phyloP scores from a whole-genome alignment of 1,140 invertebrate genomes.

The Argopecten irradians region DNA sequence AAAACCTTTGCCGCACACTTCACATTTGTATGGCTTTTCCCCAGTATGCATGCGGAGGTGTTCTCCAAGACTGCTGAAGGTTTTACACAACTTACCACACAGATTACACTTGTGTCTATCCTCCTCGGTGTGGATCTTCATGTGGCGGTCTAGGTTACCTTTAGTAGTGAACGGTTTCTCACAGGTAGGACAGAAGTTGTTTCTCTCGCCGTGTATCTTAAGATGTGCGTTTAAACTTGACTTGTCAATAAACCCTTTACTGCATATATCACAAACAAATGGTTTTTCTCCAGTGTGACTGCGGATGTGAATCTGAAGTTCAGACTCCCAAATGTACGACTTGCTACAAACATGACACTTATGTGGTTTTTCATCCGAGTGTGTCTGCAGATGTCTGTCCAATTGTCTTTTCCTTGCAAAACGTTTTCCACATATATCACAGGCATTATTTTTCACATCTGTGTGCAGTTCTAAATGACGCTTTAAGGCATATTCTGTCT shows the following conservation, averaged over 20 bases:
- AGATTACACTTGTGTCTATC: not conserved
- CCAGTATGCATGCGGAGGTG: not conserved
- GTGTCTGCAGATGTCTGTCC: not conserved
- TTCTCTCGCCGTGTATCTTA: not conserved
- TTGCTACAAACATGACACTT: slow-evolving; percentile 26
- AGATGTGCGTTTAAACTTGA: not conserved
- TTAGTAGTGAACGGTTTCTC: not conserved
- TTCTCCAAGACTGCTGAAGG: not conserved
- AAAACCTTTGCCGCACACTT: not conserved
- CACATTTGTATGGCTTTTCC: not conserved
- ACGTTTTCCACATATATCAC: not conserved
- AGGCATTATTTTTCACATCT: not conserved
- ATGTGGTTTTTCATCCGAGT: not conserved
- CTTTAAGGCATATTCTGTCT: not conserved
- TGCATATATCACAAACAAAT: slow-evolving; percentile 20
- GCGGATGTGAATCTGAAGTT: not conserved
- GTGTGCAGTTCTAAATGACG: not conserved
- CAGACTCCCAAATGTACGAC: slow-evolving; percentile 20
- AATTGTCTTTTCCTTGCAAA: not conserved
- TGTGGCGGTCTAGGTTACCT: not conserved
- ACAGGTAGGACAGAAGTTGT: not conserved
- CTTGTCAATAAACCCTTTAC: slow-evolving; percentile 31
- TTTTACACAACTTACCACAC: not conserved
- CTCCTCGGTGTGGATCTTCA: not conserved
- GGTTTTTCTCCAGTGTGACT: not conserved